Conservation (phyloP, 2,888 invertebrate species). For the Chirona hameri region DNA sequence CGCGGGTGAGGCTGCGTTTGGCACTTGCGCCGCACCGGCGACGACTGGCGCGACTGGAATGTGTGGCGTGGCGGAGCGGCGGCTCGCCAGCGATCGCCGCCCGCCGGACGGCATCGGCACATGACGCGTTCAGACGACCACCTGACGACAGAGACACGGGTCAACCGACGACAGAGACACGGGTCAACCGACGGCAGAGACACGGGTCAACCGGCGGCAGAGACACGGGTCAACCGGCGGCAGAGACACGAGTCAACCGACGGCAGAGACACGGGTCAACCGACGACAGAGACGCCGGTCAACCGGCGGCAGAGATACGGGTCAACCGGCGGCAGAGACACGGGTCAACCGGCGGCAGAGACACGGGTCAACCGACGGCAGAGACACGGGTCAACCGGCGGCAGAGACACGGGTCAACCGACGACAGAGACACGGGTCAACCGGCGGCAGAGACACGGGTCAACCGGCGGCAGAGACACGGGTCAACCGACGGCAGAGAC, state of each 20-base stretch:
- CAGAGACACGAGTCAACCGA: background rate
- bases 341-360: too few species aligned
- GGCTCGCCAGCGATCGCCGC: conserved; percentile 8
- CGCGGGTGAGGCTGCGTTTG: background rate
- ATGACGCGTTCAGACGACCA: background rate
- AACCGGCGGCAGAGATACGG: too few species aligned
- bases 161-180: background rate
- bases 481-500: background rate
- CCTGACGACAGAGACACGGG: background rate
- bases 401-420: background rate
- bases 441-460: too few species aligned
- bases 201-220: too few species aligned
- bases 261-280: background rate
- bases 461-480: too few species aligned
- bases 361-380: background rate
- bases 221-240: too few species aligned
- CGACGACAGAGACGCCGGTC: background rate
- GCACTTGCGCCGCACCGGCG: background rate
- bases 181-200: too few species aligned
- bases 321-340: too few species aligned
- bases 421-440: too few species aligned
- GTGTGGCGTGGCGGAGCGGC: background rate
- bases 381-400: background rate
- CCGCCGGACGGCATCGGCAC: background rate
- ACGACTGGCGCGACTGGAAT: conserved; percentile 2